phyloP scores from a whole-genome alignment of 2,888 invertebrate genomes.

The Dryobota labecula region DNA sequence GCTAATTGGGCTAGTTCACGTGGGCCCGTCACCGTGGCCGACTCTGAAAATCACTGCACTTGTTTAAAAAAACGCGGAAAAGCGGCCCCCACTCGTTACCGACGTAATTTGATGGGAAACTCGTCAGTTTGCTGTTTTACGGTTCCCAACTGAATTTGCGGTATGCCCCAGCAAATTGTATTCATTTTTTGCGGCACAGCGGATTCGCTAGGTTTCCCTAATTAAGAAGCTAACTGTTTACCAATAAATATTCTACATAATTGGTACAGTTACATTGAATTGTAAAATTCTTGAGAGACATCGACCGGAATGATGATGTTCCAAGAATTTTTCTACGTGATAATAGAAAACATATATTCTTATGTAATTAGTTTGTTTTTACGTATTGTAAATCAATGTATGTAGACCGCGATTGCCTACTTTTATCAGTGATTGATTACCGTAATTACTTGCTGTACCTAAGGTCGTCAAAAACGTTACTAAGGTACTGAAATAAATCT shows the following conservation, averaged over 20 bases:
- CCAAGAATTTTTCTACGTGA: constrained; percentile 24
- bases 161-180: constrained; percentile 62
- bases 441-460: constrained; percentile 52
- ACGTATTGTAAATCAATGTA: constrained; percentile 40
- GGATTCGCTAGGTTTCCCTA: constrained; percentile 50
- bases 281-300: constrained; percentile 41
- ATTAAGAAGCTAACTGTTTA: constrained; percentile 54
- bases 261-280: constrained; percentile 40
- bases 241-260: constrained; percentile 44
- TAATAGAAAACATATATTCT: constrained; percentile 28
- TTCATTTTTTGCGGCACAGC: constrained; percentile 42
- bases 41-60: constrained; percentile 56
- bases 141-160: constrained; percentile 65
- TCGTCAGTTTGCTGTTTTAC: constrained; percentile 53
- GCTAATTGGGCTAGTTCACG: constrained; percentile 82
- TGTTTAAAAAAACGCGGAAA: constrained; percentile 73
- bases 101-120: constrained; percentile 73
- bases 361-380: constrained; percentile 46
- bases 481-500: constrained; percentile 33
- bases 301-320: constrained; percentile 28
- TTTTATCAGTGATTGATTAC: constrained; percentile 62
- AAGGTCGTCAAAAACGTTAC: constrained; percentile 48
- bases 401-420: constrained; percentile 48
- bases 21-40: constrained; percentile 72
- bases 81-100: constrained; percentile 67